Evolutionary conservation across 2,888 invertebrate species (phyloP).

Genomic region (Mongoloraphidia duomilia): DNA sequence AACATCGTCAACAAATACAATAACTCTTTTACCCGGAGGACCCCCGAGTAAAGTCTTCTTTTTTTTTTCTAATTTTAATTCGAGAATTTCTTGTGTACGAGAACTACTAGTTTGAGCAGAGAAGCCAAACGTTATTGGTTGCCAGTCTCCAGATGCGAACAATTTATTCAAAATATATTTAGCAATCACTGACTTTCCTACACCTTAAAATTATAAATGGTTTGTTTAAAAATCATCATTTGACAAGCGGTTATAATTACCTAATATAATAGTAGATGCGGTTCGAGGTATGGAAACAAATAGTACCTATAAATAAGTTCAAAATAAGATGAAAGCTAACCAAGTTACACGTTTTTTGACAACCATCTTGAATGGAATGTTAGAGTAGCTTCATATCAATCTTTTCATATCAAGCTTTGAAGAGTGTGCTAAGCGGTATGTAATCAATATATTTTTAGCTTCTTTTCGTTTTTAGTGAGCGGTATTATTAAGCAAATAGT

Average conservation of each 20-base stretch:
- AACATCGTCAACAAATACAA: constrained; percentile 81
- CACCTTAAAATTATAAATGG: constrained; percentile 37
- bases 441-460: background rate
- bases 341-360: too few species aligned
- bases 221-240: background rate
- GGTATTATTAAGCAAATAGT: background rate
- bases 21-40: constrained; percentile 65
- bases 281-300: too few species aligned
- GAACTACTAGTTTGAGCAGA: constrained; percentile 82
- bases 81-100: constrained; percentile 75
- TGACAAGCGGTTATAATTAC: background rate
- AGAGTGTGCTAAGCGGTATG: too few species aligned
- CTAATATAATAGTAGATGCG: background rate
- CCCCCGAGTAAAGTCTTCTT: constrained; percentile 68
- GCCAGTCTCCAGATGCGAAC: constrained; percentile 40
- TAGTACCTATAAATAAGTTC: too few species aligned
- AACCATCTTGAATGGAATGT: too few species aligned
- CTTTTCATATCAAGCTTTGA: too few species aligned
- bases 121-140: constrained; percentile 72
- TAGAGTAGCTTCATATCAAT: too few species aligned
- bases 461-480: background rate
- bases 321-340: too few species aligned
- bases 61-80: constrained; percentile 69
- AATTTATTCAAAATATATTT: constrained; percentile 56
- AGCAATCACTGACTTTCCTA: constrained; percentile 80